Conservation (phyloP, 1,140 invertebrate genomes). For the Macrostomum lignano region DNA sequence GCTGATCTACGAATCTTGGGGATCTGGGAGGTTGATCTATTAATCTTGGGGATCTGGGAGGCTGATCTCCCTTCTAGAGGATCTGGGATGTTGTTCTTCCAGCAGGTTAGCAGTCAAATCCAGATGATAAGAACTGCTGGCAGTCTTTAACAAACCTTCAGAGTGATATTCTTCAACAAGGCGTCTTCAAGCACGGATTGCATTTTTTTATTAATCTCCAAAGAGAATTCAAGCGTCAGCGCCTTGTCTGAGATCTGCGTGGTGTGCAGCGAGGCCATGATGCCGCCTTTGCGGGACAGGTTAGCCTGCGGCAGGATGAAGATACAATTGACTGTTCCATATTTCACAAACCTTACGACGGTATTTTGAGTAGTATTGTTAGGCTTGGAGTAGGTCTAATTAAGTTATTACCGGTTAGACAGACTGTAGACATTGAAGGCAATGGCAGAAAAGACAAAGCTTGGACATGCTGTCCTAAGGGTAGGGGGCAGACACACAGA, state of each 20-base stretch:
- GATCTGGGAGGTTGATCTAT: too few species aligned
- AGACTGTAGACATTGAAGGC: too few species aligned
- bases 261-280: conserved; percentile 57
- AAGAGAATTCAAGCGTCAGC: conserved; percentile 53
- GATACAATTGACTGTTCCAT: background rate
- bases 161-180: conserved; percentile 74
- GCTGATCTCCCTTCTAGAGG: too few species aligned
- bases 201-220: conserved; percentile 66
- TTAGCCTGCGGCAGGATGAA: conserved; percentile 25
- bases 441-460: too few species aligned
- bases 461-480: too few species aligned
- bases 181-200: conserved; percentile 70
- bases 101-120: too few species aligned
- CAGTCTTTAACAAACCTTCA: too few species aligned
- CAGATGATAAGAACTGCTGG: too few species aligned
- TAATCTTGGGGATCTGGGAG: too few species aligned
- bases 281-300: conserved; percentile 45
- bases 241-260: conserved; percentile 37
- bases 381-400: background rate
- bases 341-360: background rate
- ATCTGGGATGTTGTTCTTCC: too few species aligned
- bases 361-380: background rate
- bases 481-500: too few species aligned
- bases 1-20: too few species aligned
- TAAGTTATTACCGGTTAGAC: conserved; percentile 1